These are phyloP conservation scores for Taeniopygia guttata DNA, from an alignment of 2,797 vertebrate species.

Conservation along the genomic window DNA sequence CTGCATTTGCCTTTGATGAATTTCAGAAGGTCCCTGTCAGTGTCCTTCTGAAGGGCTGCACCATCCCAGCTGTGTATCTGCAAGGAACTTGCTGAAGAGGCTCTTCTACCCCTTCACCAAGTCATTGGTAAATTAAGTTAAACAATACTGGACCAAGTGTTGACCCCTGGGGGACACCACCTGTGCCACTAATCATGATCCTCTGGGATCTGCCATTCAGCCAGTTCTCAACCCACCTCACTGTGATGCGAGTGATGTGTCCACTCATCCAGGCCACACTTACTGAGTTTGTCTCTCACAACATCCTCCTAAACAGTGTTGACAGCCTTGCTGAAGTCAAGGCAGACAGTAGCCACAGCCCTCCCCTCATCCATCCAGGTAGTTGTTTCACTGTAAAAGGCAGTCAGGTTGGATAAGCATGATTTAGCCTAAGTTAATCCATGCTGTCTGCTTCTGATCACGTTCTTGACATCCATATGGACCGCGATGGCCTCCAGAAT, in stretches of 20 bases:
- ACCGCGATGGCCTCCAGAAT: background rate
- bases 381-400: background rate
- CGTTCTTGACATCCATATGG: background rate
- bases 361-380: background rate
- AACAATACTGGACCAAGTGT: background rate
- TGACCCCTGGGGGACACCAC: background rate
- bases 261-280: background rate
- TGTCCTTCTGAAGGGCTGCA: background rate
- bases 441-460: background rate
- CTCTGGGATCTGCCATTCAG: background rate
- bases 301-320: background rate
- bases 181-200: background rate
- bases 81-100: background rate
- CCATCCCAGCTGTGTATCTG: background rate
- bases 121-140: background rate
- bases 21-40: background rate
- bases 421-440: background rate
- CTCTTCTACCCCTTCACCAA: background rate
- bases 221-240: background rate
- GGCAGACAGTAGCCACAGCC: background rate
- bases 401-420: background rate
- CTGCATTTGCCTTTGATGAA: background rate
- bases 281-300: background rate
- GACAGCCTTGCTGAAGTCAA: background rate
- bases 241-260: no score